Percentiles rank a stretch among this genome's conserved stretches.
phyloP scores from a whole-genome alignment of 2,888 invertebrate species.

The Trissolcus brochymenae region DNA sequence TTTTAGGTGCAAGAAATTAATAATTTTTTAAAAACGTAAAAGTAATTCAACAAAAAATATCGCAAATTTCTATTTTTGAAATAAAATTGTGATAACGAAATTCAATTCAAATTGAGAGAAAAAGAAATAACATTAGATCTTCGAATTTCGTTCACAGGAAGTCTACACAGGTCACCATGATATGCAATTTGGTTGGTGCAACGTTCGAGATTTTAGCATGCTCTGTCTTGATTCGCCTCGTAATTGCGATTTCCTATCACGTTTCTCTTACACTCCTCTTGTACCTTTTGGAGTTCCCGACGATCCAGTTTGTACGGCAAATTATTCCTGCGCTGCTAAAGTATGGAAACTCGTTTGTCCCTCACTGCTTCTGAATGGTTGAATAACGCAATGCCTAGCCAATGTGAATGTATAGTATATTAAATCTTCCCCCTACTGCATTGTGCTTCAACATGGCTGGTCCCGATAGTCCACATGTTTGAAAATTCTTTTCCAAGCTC shows the following conservation, averaged over 20 bases:
- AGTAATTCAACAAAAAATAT: too few species aligned
- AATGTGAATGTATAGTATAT: conserved; percentile 23
- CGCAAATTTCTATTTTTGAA: too few species aligned
- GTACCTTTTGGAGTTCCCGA: conserved; percentile 60
- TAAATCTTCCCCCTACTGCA: conserved; percentile 11
- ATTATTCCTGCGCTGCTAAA: conserved; percentile 68
- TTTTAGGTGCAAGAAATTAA: too few species aligned
- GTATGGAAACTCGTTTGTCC: conserved; percentile 49
- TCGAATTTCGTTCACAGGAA: conserved; percentile 49
- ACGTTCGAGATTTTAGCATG: conserved; percentile 55
- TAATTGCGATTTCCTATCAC: conserved; percentile 54
- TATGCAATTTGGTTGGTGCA: conserved; percentile 53
- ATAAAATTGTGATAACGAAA: too few species aligned
- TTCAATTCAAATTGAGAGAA: conserved; percentile 1
- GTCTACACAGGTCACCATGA: neutral
- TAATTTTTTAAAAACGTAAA: too few species aligned
- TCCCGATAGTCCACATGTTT: conserved; percentile 48
- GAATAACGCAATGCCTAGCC: conserved; percentile 50
- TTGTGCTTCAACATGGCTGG: conserved; percentile 58
- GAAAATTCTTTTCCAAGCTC: conserved; percentile 3
- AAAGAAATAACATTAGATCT: conserved; percentile 28
- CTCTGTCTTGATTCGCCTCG: conserved; percentile 50
- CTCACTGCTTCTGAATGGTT: conserved; percentile 51
- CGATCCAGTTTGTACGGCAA: conserved; percentile 75
- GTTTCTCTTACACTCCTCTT: conserved; percentile 53